Percentiles rank a stretch among this genome's conserved stretches.
phyloP scores from a whole-genome alignment of 2,113 vertebrate species.

The Cranoglanis bouderius region DNA sequence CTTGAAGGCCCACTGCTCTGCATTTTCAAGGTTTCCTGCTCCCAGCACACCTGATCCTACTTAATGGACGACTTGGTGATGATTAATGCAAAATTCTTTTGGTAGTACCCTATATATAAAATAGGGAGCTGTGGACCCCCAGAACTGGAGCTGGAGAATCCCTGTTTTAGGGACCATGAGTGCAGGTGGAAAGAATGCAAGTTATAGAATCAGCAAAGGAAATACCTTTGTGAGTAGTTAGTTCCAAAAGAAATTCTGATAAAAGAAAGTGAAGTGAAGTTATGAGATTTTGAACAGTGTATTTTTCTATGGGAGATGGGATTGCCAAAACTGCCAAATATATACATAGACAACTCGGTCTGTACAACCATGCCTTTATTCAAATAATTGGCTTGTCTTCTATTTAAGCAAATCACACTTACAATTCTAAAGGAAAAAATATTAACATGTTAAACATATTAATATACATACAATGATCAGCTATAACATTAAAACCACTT shows the following conservation, averaged over 20 bases:
- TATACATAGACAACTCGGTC: background rate
- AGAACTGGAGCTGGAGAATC: background rate
- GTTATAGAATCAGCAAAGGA: background rate
- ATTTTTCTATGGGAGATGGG: background rate
- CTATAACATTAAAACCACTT: too few relatives aligned
- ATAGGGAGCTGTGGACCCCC: background rate
- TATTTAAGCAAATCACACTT: too few relatives aligned
- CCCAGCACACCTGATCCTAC: background rate
- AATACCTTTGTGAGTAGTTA: background rate
- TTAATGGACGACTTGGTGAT: background rate
- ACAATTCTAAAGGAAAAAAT: too few relatives aligned
- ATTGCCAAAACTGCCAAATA: background rate
- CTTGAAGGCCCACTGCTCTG: background rate
- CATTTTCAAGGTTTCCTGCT: background rate
- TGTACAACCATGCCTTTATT: background rate
- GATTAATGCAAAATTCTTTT: background rate
- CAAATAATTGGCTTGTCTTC: background rate
- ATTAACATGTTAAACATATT: too few relatives aligned
- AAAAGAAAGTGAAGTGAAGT: background rate
- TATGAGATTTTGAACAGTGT: background rate
- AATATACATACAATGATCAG: too few relatives aligned
- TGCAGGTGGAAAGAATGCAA: background rate
- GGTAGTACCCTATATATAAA: background rate
- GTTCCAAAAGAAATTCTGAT: background rate
- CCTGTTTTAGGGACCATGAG: background rate